Conservation (phyloP, 2,797 vertebrate species). For the Hippocampus kuda region DNA sequence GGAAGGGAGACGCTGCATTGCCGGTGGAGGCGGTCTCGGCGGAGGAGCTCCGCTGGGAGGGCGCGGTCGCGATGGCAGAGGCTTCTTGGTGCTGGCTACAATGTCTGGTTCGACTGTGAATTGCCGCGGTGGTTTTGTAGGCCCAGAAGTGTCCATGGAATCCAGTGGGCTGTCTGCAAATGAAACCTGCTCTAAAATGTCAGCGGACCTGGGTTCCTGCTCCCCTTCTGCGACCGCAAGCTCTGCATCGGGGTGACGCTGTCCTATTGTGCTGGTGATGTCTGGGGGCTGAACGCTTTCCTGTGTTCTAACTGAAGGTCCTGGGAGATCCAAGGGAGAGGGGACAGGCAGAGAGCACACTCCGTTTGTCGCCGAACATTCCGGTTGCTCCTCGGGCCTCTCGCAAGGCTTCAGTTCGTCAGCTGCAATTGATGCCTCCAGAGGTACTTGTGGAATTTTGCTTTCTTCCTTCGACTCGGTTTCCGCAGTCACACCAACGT, state of each 20-base stretch:
- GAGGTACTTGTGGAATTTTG: slow-evolving; percentile 35
- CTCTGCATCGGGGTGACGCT: slow-evolving; percentile 21
- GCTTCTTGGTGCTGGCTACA: slow-evolving; percentile 95
- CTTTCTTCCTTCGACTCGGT: slow-evolving; percentile 30
- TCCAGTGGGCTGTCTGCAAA: slow-evolving; percentile 57
- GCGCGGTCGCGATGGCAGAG: slow-evolving; percentile 81
- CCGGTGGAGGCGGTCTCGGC: slow-evolving; percentile 84
- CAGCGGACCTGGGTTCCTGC: slow-evolving; percentile 56
- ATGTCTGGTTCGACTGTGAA: slow-evolving; percentile 89
- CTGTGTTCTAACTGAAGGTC: slow-evolving; percentile 24
- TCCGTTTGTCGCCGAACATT: slow-evolving; percentile 36
- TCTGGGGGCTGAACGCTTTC: slow-evolving; percentile 61
- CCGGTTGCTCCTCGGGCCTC: slow-evolving; percentile 48
- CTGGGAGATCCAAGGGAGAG: slow-evolving; percentile 30
- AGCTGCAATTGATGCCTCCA: slow-evolving; percentile 17
- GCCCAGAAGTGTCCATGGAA: slow-evolving; percentile 64
- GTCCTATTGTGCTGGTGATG: slow-evolving; percentile 62
- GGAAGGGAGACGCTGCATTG: slow-evolving; percentile 75
- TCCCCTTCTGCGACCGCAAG: slow-evolving; percentile 38
- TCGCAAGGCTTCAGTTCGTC: slow-evolving; percentile 42
- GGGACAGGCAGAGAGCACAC: slow-evolving; percentile 18
- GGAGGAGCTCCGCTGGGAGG: slow-evolving; percentile 81
- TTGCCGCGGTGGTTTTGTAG: slow-evolving; percentile 83
- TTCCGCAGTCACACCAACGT: slow-evolving; percentile 35
- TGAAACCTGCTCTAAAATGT: slow-evolving; percentile 66